Conservation (phyloP, 2,888 invertebrate species). For the Copidosoma aretas region DNA sequence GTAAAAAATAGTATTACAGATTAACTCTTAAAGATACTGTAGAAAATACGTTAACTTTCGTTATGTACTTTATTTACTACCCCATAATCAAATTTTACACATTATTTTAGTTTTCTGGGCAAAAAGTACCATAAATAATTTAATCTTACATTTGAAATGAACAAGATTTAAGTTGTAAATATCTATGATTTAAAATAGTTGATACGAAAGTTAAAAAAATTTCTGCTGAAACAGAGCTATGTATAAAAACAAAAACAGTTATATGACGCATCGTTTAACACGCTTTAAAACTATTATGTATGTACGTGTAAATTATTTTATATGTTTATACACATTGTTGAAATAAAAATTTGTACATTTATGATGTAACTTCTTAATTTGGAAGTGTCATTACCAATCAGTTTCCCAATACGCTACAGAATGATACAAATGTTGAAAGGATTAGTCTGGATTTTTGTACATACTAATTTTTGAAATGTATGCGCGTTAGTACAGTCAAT, state of each 20-base stretch:
- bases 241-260: too few relatives aligned
- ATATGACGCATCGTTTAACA: too few relatives aligned
- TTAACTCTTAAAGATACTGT: not conserved
- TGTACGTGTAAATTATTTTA: too few relatives aligned
- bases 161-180: not conserved
- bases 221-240: too few relatives aligned
- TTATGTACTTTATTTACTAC: not conserved
- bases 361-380: too few relatives aligned
- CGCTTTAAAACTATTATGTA: too few relatives aligned
- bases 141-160: not conserved
- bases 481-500: constrained; percentile 30
- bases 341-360: too few relatives aligned
- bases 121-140: not conserved
- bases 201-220: too few relatives aligned
- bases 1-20: constrained; percentile 60
- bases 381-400: too few relatives aligned
- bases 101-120: too few relatives aligned
- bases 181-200: not conserved
- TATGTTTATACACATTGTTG: too few relatives aligned
- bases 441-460: constrained; percentile 44
- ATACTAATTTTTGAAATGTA: constrained; percentile 41
- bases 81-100: not conserved
- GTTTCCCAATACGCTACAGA: not conserved
- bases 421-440: constrained; percentile 52
- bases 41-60: not conserved